A percentile compares a stretch with the other conserved stretches of the same genome.
Evolutionary conservation across 2,113 vertebrate genomes (phyloP).

Genomic region (Pontoporia blainvillei): DNA sequence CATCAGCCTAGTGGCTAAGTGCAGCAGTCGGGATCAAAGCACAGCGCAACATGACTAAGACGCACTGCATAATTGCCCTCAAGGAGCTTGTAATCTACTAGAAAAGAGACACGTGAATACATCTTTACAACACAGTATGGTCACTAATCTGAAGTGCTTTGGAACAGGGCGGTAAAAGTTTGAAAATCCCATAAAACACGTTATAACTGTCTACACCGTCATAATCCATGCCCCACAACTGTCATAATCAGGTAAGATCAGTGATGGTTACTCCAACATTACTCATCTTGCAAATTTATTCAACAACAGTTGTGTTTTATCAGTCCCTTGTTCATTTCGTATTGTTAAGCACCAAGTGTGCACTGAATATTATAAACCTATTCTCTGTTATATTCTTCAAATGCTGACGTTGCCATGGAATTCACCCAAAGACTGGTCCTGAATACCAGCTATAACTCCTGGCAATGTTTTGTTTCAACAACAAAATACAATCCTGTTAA

Average conservation of each 20-base stretch:
- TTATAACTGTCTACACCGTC: not conserved
- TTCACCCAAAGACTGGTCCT: not conserved
- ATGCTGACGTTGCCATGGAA: not conserved
- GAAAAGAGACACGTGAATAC: not conserved
- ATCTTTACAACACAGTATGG: not conserved
- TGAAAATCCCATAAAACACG: not conserved
- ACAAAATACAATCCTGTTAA: not conserved
- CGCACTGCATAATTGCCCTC: not conserved
- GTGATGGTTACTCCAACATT: not conserved
- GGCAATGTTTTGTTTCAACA: not conserved
- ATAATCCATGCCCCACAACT: not conserved
- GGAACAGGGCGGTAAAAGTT: not conserved
- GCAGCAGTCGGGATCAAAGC: not conserved
- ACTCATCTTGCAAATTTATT: not conserved
- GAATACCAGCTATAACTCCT: not conserved
- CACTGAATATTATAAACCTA: not conserved
- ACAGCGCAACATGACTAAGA: not conserved
- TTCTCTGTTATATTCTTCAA: not conserved
- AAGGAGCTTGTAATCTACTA: not conserved
- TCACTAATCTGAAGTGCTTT: not conserved
- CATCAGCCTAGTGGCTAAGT: not conserved
- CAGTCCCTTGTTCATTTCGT: not conserved
- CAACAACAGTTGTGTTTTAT: not conserved
- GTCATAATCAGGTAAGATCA: not conserved
- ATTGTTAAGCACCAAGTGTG: not conserved